Conservation (phyloP, 2,113 vertebrate genomes). For the Rhinolophus sinicus region DNA sequence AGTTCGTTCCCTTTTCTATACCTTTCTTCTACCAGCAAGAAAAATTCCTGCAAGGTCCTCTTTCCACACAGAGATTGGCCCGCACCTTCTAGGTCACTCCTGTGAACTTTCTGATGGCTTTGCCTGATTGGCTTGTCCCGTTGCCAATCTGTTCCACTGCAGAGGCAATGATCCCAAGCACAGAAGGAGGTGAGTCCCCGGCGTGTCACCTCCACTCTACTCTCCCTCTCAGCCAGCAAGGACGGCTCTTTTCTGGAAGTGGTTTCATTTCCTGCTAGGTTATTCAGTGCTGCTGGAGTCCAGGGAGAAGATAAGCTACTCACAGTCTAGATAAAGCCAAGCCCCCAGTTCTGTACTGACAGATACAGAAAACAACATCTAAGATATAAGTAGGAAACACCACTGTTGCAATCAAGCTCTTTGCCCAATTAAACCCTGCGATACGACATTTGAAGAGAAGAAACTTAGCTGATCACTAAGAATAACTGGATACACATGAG, state of each 20-base stretch:
- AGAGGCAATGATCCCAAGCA: not conserved
- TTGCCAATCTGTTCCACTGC: not conserved
- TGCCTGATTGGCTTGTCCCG: not conserved
- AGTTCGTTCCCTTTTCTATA: not conserved
- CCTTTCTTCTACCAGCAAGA: not conserved
- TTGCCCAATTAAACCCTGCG: slow-evolving; percentile 10
- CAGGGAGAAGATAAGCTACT: not conserved
- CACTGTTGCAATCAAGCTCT: not conserved
- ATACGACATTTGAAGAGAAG: not conserved
- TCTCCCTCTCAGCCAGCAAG: not conserved
- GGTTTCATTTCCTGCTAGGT: slow-evolving; percentile 42
- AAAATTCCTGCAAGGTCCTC: not conserved
- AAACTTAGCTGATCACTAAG: not conserved
- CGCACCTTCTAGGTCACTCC: not conserved
- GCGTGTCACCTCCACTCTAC: not conserved
- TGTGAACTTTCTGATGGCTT: not conserved
- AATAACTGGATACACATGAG: slow-evolving; percentile 23
- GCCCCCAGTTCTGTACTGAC: not conserved
- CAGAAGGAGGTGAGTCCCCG: not conserved
- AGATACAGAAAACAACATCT: not conserved
- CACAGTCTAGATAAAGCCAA: not conserved
- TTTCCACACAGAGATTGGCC: not conserved
- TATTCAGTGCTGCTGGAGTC: not conserved
- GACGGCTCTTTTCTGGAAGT: slow-evolving; percentile 13
- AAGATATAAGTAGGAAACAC: not conserved